Evolutionary conservation across 1,140 invertebrate species (phyloP).

Genomic region (Aleiodes sp.): DNA sequence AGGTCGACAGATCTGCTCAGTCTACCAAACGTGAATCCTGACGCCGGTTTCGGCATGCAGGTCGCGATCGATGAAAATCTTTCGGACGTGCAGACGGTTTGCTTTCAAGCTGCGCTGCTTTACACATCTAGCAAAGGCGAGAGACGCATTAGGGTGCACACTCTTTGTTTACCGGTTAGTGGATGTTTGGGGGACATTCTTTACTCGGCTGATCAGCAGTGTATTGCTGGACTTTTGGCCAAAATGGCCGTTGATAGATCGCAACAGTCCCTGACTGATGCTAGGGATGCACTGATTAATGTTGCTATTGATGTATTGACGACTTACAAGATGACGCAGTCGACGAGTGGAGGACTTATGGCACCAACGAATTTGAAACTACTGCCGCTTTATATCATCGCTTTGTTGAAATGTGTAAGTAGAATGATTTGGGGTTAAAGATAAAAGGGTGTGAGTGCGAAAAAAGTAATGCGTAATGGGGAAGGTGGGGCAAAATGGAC

Average conservation of each 20-base stretch:
- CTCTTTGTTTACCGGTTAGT: constrained; percentile 91
- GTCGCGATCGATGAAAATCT: constrained; percentile 93
- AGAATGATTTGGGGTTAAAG: background rate
- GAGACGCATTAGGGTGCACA: constrained; percentile 96
- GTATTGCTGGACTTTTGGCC: constrained; percentile 88
- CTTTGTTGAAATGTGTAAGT: constrained; percentile 90
- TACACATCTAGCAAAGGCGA: constrained; percentile 99
- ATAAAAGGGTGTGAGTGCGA: background rate
- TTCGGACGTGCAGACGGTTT: constrained; percentile 86
- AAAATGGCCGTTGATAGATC: constrained; percentile 98
- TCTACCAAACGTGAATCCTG: constrained; percentile 97
- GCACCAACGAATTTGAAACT: constrained; percentile 80
- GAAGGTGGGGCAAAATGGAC: too few species aligned
- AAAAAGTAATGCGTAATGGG: too few species aligned
- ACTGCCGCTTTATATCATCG: constrained; percentile 89
- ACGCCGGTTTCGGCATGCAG: constrained; percentile 98
- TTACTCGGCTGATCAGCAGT: constrained; percentile 93
- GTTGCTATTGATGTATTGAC: constrained; percentile 91
- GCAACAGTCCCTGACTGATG: constrained; percentile 86
- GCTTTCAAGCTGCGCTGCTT: constrained; percentile 97
- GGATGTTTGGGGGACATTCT: constrained; percentile 86
- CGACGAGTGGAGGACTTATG: constrained; percentile 74
- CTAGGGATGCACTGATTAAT: constrained; percentile 95
- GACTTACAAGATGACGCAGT: constrained; percentile 80
- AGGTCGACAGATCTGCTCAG: constrained; percentile 96